phyloP scores from a whole-genome alignment of 2,888 invertebrate species.

The Eupelmus urozonus region DNA sequence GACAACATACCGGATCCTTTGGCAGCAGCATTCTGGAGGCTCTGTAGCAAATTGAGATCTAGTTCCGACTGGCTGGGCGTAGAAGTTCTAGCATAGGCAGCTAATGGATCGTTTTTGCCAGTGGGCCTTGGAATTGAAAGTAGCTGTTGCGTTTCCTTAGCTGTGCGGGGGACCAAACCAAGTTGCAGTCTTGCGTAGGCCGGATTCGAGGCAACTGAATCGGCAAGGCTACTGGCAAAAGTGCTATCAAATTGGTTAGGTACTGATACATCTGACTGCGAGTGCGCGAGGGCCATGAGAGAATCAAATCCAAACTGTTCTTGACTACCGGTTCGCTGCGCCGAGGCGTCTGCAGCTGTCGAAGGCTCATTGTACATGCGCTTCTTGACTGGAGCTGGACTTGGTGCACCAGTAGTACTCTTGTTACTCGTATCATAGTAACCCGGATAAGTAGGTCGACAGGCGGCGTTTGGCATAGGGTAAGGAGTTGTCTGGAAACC shows the following conservation, averaged over 20 bases:
- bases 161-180: constrained; percentile 69
- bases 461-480: constrained; percentile 70
- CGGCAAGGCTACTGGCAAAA: constrained; percentile 71
- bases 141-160: constrained; percentile 73
- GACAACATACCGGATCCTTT: constrained; percentile 69
- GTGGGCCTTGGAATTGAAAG: constrained; percentile 72
- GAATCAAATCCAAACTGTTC: constrained; percentile 73
- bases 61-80: constrained; percentile 67
- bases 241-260: constrained; percentile 71
- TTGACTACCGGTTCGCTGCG: constrained; percentile 68
- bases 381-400: constrained; percentile 71
- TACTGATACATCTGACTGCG: constrained; percentile 66
- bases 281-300: constrained; percentile 70
- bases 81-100: constrained; percentile 68
- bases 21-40: constrained; percentile 69
- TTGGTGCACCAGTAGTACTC: constrained; percentile 61
- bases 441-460: constrained; percentile 72
- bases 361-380: constrained; percentile 72
- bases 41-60: constrained; percentile 73
- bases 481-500: constrained; percentile 73
- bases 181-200: constrained; percentile 72
- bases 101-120: constrained; percentile 74
- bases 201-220: constrained; percentile 70
- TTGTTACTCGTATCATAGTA: constrained; percentile 71
- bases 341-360: constrained; percentile 59